Evolutionary conservation across 1,140 invertebrate genomes (phyloP).

Genomic region (Berghia stephanieae): DNA sequence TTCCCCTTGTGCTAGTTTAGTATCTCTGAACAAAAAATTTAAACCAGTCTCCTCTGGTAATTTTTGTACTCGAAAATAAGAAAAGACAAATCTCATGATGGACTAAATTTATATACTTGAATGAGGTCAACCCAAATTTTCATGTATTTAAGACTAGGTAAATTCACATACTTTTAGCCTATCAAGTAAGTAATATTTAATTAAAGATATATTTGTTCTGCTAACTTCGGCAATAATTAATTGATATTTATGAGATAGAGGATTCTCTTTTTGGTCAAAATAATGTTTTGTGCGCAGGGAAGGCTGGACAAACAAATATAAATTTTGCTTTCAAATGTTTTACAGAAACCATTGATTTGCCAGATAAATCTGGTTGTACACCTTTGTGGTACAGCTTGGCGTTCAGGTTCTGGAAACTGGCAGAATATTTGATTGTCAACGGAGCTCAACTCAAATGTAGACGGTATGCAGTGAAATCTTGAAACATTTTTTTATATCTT

Average conservation of each 20-base stretch:
- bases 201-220: not conserved
- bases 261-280: not conserved
- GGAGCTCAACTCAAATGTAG: not conserved
- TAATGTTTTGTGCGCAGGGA: not conserved
- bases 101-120: too few relatives aligned
- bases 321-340: not conserved
- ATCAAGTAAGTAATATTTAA: not conserved
- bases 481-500: too few relatives aligned
- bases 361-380: conserved; percentile 6
- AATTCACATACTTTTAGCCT: too few relatives aligned
- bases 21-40: too few relatives aligned
- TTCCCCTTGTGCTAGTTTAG: too few relatives aligned
- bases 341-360: conserved; percentile 11
- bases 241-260: not conserved
- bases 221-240: not conserved
- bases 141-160: too few relatives aligned
- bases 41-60: too few relatives aligned
- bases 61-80: too few relatives aligned
- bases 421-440: conserved; percentile 23
- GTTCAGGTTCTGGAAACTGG: conserved; percentile 15
- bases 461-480: too few relatives aligned
- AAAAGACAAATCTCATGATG: too few relatives aligned
- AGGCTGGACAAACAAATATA: not conserved
- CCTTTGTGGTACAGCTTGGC: conserved; percentile 30
- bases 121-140: too few relatives aligned